These are phyloP conservation scores for Anthopleura sola DNA, from an alignment of 64 coral and sea anemone genomes.

Conservation along the genomic window DNA sequence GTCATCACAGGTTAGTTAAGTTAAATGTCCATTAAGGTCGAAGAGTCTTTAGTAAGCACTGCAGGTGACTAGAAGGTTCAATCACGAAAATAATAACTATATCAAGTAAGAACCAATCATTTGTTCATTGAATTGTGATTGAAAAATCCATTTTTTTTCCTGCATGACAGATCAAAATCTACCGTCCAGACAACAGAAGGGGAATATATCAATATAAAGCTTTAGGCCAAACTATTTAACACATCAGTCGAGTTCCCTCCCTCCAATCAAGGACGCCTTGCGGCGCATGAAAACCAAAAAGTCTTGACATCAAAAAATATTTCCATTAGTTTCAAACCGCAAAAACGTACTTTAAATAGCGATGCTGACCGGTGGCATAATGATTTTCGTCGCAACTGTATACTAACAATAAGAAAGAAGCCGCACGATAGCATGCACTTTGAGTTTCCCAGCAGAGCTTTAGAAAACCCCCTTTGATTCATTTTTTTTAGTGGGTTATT, in stretches of 20 bases:
- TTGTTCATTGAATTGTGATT: no score
- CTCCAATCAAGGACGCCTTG: not conserved
- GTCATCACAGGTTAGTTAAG: not conserved
- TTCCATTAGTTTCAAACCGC: constrained; percentile 6
- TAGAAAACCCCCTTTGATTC: not conserved
- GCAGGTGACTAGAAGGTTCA: not conserved
- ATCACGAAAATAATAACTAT: not conserved
- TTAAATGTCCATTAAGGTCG: not conserved
- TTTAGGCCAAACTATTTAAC: not conserved
- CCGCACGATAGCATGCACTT: not conserved
- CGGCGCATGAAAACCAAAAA: not conserved
- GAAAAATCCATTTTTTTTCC: no score
- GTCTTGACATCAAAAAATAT: not conserved
- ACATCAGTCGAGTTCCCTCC: not conserved
- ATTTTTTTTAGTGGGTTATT: not conserved
- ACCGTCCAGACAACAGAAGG: not conserved
- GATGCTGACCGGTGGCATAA: not conserved
- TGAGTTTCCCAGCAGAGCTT: not conserved
- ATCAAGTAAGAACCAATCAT: no score
- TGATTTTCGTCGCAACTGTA: not conserved
- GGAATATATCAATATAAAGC: not conserved
- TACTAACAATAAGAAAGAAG: not conserved
- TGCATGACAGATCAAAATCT: no score
- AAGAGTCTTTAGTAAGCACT: not conserved
- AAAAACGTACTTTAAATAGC: not conserved